Evolutionary conservation across 2,888 invertebrate genomes (phyloP).

Genomic region (Panorpa germanica): DNA sequence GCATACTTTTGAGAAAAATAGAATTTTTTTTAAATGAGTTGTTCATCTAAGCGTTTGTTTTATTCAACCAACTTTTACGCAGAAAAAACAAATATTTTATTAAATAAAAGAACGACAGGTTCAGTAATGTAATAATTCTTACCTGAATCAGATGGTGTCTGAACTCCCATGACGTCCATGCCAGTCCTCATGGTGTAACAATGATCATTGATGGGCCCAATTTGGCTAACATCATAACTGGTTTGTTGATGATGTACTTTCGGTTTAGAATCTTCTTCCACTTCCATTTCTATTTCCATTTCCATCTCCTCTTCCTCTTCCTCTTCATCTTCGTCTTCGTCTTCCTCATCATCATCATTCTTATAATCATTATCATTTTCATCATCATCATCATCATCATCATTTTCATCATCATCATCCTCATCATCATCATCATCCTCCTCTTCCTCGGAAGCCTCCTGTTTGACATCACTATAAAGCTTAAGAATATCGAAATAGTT

Average conservation of each 20-base stretch:
- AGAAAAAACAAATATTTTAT: too few relatives aligned
- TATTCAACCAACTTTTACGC: too few relatives aligned
- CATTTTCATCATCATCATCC: too few relatives aligned
- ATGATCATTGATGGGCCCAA: conserved; percentile 29
- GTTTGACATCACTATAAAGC: too few relatives aligned
- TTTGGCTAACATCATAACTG: conserved; percentile 15
- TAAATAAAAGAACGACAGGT: too few relatives aligned
- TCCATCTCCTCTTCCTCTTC: conserved; percentile 10
- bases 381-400: conserved; percentile 12
- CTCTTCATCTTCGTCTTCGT: conserved; percentile 9
- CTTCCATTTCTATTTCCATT: conserved; percentile 7
- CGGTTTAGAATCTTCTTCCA: conserved; percentile 10
- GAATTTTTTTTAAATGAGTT: too few relatives aligned
- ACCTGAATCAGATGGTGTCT: conserved; percentile 84
- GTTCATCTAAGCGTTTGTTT: too few relatives aligned
- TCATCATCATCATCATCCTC: too few relatives aligned
- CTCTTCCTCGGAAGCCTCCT: too few relatives aligned
- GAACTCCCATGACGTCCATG: conserved; percentile 42
- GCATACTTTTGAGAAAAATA: too few relatives aligned
- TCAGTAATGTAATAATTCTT: too few relatives aligned
- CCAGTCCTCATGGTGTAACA: conserved; percentile 54
- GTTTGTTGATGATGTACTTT: conserved; percentile 13
- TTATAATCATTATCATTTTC: conserved; percentile 12
- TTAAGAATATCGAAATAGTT: too few relatives aligned
- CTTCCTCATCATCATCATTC: conserved; percentile 6